These are phyloP conservation scores for Apis dorsata DNA, from an alignment of 1,140 invertebrate genomes.

Conservation along the genomic window DNA sequence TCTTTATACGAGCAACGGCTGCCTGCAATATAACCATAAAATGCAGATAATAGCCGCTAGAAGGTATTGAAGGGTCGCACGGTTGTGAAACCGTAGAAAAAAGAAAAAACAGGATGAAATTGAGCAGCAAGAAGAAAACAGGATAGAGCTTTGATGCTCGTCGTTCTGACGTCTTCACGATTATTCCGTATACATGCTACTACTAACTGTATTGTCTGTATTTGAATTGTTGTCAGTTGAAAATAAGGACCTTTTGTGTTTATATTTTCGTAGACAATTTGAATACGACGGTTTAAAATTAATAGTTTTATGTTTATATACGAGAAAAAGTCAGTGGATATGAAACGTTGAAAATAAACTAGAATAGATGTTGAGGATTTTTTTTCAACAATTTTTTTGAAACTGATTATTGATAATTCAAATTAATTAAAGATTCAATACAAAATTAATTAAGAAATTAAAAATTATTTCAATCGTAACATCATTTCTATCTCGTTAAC, in stretches of 20 bases:
- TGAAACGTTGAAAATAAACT: background rate
- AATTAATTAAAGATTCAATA: too few relatives aligned
- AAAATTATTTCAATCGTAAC: too few relatives aligned
- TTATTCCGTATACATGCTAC: background rate
- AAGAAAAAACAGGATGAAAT: slow-evolving; percentile 12
- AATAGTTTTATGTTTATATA: background rate
- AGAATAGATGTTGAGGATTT: too few relatives aligned
- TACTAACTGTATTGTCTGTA: background rate
- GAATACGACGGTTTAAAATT: background rate
- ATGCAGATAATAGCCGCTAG: slow-evolving; percentile 76
- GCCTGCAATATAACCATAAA: slow-evolving; percentile 78
- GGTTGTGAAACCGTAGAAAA: slow-evolving; percentile 38
- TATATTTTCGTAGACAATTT: background rate
- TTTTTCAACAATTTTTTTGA: too few relatives aligned
- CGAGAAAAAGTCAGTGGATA: background rate
- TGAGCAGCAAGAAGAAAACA: background rate
- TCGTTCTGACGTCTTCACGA: too few relatives aligned
- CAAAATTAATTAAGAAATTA: too few relatives aligned
- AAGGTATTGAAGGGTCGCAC: slow-evolving; percentile 69
- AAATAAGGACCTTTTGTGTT: background rate
- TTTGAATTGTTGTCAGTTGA: background rate
- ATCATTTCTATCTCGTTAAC: too few relatives aligned
- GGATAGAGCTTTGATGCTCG: background rate
- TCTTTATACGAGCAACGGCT: slow-evolving; percentile 71
- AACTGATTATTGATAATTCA: too few relatives aligned